Evolutionary conservation across 2,888 invertebrate genomes (phyloP), one percentile per base, ranked within the genome.

Genomic region (Caenorhabditis virilis): DNA sequence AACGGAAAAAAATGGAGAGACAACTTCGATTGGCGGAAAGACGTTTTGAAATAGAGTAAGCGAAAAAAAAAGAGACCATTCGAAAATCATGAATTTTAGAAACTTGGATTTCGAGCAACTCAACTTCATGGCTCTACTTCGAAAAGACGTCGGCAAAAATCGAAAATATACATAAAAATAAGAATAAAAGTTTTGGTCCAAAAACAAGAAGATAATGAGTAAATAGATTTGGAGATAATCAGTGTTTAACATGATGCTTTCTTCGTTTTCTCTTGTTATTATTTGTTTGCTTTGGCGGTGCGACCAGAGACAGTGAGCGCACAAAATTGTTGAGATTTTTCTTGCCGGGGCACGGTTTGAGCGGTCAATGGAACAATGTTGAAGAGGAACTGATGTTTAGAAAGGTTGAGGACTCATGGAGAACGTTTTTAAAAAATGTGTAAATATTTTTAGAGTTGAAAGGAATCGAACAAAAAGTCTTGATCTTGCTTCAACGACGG

Each of bases 41-140:
- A n/a, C 42, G n/a, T 4, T 22, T n/a, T 35, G 36, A 38, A 38
- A 50, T n/a, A 18, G 41, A 39, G 39, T 39, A 39, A 39, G 39
- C 6, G 36, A 36, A 4, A n/a, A 36, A 36, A 11, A 11, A 36
- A 13, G 4, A n/a, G 13, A 4, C 15, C 36, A 36, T n/a, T 15
- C 4, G 16, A 36, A 36, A 36, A 13, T 36, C 36, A 5, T 7
- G 16, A n/a, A 7, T 39, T 39, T 20, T 20, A 39, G 39, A 18
- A 39, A 39, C 13, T 18, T 39, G 2, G 39, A 39, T n/a, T 20
- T 39, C 6, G 39, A 39, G 7, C 22, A 39, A 7, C 7, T 39
- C 20, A 39, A 39, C 20, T 39, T 39, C 7, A 20, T 18, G 30
- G 30, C 30, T 30, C 30, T 9, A n/a, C n/a, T 30, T 30, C 13